Evolutionary conservation across 2,113 vertebrate species (phyloP).

Genomic region (Pedionomus torquatus): DNA sequence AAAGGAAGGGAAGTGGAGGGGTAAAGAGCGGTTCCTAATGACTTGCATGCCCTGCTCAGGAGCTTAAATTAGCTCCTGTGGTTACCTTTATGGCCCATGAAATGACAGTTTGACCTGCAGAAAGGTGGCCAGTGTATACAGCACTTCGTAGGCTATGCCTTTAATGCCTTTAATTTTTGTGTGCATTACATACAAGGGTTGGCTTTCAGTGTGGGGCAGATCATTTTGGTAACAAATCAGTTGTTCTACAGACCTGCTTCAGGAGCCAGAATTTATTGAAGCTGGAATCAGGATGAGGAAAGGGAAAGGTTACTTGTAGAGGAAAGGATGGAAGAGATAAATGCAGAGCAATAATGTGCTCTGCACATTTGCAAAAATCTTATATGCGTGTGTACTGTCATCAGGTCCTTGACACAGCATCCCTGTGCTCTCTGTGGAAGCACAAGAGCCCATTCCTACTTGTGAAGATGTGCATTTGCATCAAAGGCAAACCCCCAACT

Average conservation of each 20-base stretch:
- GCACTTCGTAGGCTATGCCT: not conserved
- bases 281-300: not conserved
- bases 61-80: not conserved
- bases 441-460: not conserved
- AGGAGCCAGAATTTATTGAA: not conserved
- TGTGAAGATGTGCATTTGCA: not conserved
- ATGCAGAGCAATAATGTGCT: not conserved
- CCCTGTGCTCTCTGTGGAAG: not conserved
- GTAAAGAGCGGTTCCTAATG: not conserved
- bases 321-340: not conserved
- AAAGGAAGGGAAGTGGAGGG: not conserved
- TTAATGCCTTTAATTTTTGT: not conserved
- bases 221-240: not conserved
- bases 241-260: not conserved
- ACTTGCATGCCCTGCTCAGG: not conserved
- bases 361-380: not conserved
- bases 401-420: not conserved
- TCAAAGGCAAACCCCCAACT: not conserved
- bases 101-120: constrained; percentile 11
- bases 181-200: not conserved
- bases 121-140: not conserved
- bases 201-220: not conserved
- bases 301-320: not conserved
- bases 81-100: not conserved
- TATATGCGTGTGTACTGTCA: not conserved